Conservation (phyloP, 2,113 vertebrate genomes). For the Entosphenus tridentatus region DNA sequence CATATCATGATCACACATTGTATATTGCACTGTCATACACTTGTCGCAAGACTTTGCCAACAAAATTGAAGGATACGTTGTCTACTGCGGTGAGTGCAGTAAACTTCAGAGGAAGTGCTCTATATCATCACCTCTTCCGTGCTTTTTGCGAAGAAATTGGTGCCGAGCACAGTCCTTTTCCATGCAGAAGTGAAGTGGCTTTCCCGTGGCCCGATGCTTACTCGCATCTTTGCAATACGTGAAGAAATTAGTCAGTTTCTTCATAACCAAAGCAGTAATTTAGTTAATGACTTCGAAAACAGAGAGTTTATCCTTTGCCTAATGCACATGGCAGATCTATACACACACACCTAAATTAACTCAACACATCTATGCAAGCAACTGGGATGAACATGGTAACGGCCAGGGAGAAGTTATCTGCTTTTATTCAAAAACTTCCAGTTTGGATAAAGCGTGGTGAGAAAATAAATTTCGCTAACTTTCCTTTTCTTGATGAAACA, state of each 20-base stretch:
- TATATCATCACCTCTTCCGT: neutral
- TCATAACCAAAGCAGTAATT: neutral
- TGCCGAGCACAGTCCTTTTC: neutral
- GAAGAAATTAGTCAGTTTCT: neutral
- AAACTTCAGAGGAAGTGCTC: neutral
- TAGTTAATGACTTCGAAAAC: neutral
- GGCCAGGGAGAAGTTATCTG: neutral
- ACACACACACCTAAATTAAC: neutral
- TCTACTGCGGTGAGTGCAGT: constrained; percentile 1
- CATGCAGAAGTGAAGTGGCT: neutral
- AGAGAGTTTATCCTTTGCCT: neutral
- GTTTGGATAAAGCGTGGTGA: constrained; percentile 1
- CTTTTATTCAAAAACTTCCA: neutral
- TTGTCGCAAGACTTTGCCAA: neutral
- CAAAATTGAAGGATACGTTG: neutral
- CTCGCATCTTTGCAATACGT: neutral
- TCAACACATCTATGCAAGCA: neutral
- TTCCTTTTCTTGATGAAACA: neutral
- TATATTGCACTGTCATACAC: neutral
- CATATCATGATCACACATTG: neutral
- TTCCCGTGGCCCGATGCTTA: neutral
- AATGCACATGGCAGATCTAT: neutral
- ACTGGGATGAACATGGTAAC: neutral
- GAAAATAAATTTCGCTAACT: constrained; percentile 1
- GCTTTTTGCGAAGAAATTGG: neutral